These are phyloP conservation scores for Psilanteris sp. DNA, from an alignment of 1,140 invertebrate species.

Conservation along the genomic window DNA sequence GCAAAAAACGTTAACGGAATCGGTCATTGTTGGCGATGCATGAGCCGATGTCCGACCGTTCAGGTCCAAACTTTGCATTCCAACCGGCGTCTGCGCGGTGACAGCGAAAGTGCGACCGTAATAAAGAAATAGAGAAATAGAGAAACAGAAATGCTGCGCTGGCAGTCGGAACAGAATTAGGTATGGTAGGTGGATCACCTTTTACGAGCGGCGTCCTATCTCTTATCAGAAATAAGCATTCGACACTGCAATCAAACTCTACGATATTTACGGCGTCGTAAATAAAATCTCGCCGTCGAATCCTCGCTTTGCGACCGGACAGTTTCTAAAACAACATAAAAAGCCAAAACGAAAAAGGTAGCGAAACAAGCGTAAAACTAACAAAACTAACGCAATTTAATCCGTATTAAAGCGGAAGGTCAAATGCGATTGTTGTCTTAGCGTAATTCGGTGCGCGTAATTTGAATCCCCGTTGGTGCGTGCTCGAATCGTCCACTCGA, in stretches of 20 bases:
- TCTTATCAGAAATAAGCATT: constrained; percentile 74
- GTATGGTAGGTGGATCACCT: constrained; percentile 64
- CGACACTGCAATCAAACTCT: constrained; percentile 65
- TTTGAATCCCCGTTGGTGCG: constrained; percentile 35
- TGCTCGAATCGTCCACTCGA: constrained; percentile 23
- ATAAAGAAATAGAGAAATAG: too few species aligned
- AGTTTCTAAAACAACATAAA: constrained; percentile 15
- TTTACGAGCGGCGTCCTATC: constrained; percentile 63
- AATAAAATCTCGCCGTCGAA: constrained; percentile 68
- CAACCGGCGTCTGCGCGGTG: too few species aligned
- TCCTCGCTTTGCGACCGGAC: constrained; percentile 32
- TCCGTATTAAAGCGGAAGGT: too few species aligned
- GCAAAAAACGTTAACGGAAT: background rate
- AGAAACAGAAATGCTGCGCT: too few species aligned
- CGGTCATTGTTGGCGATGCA: background rate
- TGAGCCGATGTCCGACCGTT: constrained; percentile 1
- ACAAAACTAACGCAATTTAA: too few species aligned
- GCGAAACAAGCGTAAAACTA: too few species aligned
- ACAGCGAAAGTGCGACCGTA: too few species aligned
- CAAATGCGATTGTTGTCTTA: constrained; percentile 35
- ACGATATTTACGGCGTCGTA: constrained; percentile 70
- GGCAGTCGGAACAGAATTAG: constrained; percentile 62
- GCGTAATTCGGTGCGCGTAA: constrained; percentile 42
- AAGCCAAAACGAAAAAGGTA: constrained; percentile 5
- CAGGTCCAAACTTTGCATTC: too few species aligned